phyloP scores from a whole-genome alignment of 2,888 invertebrate genomes.

The Mythimna albipuncta region DNA sequence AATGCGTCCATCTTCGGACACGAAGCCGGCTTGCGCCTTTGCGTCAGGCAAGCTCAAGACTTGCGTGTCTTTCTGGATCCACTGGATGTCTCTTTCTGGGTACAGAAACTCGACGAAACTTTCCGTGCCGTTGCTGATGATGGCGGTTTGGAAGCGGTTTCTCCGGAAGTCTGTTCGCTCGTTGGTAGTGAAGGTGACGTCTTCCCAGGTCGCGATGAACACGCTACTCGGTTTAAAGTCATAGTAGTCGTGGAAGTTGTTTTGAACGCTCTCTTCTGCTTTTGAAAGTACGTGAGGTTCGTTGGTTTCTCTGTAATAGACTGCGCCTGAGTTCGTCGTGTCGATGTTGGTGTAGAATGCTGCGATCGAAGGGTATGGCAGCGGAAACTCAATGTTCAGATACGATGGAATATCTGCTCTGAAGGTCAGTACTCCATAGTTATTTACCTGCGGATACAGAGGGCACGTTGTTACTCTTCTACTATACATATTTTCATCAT shows the following conservation, averaged over 20 bases:
- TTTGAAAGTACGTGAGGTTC: constrained; percentile 91
- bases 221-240: constrained; percentile 95
- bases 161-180: constrained; percentile 92
- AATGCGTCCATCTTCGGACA: constrained; percentile 95
- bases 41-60: constrained; percentile 96
- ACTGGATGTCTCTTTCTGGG: constrained; percentile 96
- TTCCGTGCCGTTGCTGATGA: constrained; percentile 93
- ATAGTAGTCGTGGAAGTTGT: constrained; percentile 93
- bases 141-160: constrained; percentile 95
- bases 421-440: constrained; percentile 97
- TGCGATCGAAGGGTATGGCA: constrained; percentile 97
- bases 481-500: constrained; percentile 41
- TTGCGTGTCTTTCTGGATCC: constrained; percentile 96
- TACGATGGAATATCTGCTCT: constrained; percentile 96
- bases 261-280: constrained; percentile 93
- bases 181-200: constrained; percentile 94
- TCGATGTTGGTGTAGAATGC: constrained; percentile 98
- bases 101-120: constrained; percentile 97
- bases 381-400: constrained; percentile 96
- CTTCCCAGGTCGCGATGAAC: constrained; percentile 97
- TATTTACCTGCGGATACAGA: constrained; percentile 94
- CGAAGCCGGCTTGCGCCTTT: constrained; percentile 98
- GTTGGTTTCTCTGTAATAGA: constrained; percentile 94
- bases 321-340: constrained; percentile 93
- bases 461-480: constrained; percentile 2